phyloP scores from a whole-genome alignment of 2,888 invertebrate species.

The Folsomia candida region DNA sequence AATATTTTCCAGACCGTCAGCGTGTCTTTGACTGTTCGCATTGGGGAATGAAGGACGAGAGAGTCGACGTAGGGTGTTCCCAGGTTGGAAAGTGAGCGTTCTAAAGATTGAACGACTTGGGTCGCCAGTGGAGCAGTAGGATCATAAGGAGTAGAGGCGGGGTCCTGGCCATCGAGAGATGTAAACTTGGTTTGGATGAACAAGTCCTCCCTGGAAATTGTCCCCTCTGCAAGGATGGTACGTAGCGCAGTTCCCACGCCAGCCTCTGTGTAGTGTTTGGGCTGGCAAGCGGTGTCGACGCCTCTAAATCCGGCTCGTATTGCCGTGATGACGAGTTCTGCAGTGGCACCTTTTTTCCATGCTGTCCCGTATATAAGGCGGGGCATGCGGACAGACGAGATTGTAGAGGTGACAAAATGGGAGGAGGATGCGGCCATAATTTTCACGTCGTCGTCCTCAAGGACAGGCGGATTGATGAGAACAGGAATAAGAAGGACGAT shows the following conservation, averaged over 20 bases:
- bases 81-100: constrained; percentile 40
- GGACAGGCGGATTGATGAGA: not conserved
- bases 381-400: constrained; percentile 44
- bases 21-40: constrained; percentile 41
- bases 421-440: not conserved
- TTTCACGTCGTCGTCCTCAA: not conserved
- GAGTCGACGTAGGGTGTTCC: constrained; percentile 46
- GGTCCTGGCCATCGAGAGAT: constrained; percentile 47
- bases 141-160: constrained; percentile 45
- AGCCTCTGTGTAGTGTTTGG: constrained; percentile 47
- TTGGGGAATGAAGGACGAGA: constrained; percentile 47
- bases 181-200: constrained; percentile 48
- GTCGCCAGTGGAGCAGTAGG: constrained; percentile 28
- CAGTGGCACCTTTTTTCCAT: constrained; percentile 47
- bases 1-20: constrained; percentile 46
- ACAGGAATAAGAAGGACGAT: not conserved
- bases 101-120: constrained; percentile 44
- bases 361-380: constrained; percentile 49
- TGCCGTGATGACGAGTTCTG: constrained; percentile 41
- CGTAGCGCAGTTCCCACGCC: constrained; percentile 40
- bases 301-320: constrained; percentile 43
- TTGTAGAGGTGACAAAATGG: constrained; percentile 39
- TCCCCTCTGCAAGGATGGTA: constrained; percentile 19
- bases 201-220: constrained; percentile 20
- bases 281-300: constrained; percentile 49